phyloP scores from a whole-genome alignment of 2,797 vertebrate genomes.

The Limosa lapponica region DNA sequence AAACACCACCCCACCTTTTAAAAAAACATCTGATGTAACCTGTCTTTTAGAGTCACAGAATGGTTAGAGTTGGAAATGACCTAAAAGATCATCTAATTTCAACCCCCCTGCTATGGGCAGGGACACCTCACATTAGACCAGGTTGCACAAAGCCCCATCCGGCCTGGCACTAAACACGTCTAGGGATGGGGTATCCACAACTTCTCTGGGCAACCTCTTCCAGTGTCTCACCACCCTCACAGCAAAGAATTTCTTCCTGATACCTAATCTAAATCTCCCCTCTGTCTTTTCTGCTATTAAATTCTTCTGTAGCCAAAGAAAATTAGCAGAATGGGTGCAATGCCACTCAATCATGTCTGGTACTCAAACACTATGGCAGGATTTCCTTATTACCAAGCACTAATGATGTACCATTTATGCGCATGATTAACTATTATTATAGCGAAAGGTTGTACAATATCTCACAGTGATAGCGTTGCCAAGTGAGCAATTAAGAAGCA shows the following conservation, averaged over 20 bases:
- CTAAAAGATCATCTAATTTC: not conserved
- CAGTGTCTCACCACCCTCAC: not conserved
- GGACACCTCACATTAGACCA: not conserved
- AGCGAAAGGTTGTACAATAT: not conserved
- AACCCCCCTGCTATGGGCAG: not conserved
- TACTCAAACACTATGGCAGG: not conserved
- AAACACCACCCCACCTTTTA: not conserved
- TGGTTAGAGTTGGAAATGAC: not conserved
- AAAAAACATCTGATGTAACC: rapidly evolving
- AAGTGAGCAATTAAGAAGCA: not conserved
- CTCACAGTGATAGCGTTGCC: not conserved
- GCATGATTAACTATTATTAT: not conserved
- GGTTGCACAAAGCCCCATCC: not conserved
- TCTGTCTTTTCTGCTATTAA: not conserved
- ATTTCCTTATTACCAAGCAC: not conserved
- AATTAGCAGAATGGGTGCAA: not conserved
- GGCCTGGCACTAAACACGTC: not conserved
- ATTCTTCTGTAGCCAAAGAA: not conserved
- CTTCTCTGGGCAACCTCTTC: not conserved
- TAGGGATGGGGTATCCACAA: not conserved
- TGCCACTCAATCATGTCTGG: not conserved
- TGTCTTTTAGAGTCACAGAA: not conserved
- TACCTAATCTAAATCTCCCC: not conserved
- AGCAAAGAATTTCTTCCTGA: not conserved
- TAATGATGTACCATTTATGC: not conserved